Percentiles rank a stretch among this genome's conserved stretches.
These are phyloP conservation scores for Artibeus jamaicensis DNA, from an alignment of 2,797 vertebrate species.

Conservation along the genomic window DNA sequence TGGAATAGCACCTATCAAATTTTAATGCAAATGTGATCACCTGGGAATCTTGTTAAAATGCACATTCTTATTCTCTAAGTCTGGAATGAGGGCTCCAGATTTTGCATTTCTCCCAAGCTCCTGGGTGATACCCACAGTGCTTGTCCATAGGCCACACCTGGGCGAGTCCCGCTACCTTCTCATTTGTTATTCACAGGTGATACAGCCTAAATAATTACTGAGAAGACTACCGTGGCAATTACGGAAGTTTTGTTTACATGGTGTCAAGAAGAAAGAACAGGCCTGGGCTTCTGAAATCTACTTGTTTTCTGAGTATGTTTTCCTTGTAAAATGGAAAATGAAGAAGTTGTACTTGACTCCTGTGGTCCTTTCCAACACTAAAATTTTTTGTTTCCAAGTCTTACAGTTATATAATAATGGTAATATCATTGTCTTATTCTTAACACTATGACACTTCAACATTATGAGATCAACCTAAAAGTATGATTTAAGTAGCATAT, in stretches of 20 bases:
- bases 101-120: not conserved
- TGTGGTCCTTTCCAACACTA: not conserved
- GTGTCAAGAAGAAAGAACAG: not conserved
- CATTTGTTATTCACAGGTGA: not conserved
- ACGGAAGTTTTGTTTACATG: not conserved
- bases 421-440: not conserved
- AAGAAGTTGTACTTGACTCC: not conserved
- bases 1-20: not conserved
- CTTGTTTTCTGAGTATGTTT: not conserved
- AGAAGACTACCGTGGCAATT: not conserved
- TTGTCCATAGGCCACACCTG: not conserved
- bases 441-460: not conserved
- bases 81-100: not conserved
- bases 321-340: constrained; percentile 8
- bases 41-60: not conserved
- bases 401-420: not conserved
- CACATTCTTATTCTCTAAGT: not conserved
- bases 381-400: not conserved
- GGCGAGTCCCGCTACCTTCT: not conserved
- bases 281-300: not conserved
- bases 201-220: not conserved
- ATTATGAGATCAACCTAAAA: not conserved
- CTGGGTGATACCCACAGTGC: not conserved
- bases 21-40: not conserved
- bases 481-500: not conserved